Conservation (phyloP, 2,797 vertebrate genomes). For the Mus minutoides region DNA sequence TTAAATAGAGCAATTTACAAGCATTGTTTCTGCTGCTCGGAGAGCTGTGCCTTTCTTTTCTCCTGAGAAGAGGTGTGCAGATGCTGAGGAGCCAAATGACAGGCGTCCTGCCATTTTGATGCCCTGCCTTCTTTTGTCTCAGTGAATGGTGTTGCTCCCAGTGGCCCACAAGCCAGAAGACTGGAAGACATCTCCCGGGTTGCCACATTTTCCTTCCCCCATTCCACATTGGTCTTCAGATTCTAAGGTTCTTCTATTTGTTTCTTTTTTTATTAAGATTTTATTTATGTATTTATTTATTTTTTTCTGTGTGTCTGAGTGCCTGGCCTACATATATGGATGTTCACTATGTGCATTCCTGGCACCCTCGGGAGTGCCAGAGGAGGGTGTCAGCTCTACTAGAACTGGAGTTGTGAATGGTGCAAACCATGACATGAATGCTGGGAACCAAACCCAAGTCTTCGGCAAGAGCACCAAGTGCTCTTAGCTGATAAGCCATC, state of each 20-base stretch:
- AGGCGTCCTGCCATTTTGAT: not conserved
- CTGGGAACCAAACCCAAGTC: not conserved
- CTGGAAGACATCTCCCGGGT: not conserved
- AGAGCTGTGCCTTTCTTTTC: conserved; percentile 42
- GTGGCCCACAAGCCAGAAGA: not conserved
- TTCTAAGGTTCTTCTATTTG: not conserved
- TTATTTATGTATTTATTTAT: not conserved
- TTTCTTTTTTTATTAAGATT: not conserved
- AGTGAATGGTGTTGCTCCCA: not conserved
- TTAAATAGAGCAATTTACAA: conserved; percentile 72
- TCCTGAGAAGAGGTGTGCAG: conserved; percentile 6
- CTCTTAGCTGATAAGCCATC: not conserved
- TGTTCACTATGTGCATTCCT: no score
- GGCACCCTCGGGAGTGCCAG: not conserved
- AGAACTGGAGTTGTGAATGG: not conserved
- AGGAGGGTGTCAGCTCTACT: not conserved
- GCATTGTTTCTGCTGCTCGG: not conserved
- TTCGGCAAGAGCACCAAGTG: not conserved
- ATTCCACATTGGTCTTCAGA: not conserved
- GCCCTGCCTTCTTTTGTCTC: not conserved
- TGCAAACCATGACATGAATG: no score
- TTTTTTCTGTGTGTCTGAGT: not conserved
- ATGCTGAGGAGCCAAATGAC: not conserved
- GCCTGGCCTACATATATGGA: not conserved
- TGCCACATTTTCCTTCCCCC: not conserved